These are phyloP conservation scores for Andrena dorsata DNA, from an alignment of 2,888 invertebrate species.

Conservation along the genomic window DNA sequence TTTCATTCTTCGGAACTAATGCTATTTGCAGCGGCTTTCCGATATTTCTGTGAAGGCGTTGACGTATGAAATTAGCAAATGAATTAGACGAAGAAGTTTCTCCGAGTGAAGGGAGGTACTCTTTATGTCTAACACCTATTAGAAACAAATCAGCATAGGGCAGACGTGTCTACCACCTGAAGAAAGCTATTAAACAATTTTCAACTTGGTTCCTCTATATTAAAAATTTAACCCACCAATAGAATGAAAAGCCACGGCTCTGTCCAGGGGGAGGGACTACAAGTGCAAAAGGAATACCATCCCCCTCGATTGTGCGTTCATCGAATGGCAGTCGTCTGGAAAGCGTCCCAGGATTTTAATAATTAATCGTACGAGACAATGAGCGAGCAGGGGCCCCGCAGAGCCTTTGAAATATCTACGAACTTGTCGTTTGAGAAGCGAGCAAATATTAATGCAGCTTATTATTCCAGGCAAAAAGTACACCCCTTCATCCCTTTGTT, in stretches of 20 bases:
- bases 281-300: constrained; percentile 11
- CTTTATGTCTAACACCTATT: too few relatives aligned
- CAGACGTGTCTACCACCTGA: background rate
- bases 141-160: background rate
- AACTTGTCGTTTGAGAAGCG: constrained; percentile 72
- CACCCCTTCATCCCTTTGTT: constrained; percentile 56
- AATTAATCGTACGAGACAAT: constrained; percentile 67
- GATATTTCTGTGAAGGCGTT: background rate
- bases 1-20: constrained; percentile 34
- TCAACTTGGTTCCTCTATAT: background rate
- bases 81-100: background rate
- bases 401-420: constrained; percentile 57
- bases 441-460: constrained; percentile 76
- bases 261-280: constrained; percentile 9
- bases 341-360: constrained; percentile 46
- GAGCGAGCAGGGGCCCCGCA: constrained; percentile 28
- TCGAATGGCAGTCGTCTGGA: constrained; percentile 12
- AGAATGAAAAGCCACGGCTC: background rate
- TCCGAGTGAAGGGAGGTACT: background rate
- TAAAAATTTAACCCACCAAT: background rate
- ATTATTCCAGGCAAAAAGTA: constrained; percentile 69
- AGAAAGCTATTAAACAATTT: background rate
- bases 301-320: constrained; percentile 17
- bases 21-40: constrained; percentile 4
- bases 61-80: background rate